phyloP scores from a whole-genome alignment of 2,888 invertebrate genomes.

The Coelinius sp. region DNA sequence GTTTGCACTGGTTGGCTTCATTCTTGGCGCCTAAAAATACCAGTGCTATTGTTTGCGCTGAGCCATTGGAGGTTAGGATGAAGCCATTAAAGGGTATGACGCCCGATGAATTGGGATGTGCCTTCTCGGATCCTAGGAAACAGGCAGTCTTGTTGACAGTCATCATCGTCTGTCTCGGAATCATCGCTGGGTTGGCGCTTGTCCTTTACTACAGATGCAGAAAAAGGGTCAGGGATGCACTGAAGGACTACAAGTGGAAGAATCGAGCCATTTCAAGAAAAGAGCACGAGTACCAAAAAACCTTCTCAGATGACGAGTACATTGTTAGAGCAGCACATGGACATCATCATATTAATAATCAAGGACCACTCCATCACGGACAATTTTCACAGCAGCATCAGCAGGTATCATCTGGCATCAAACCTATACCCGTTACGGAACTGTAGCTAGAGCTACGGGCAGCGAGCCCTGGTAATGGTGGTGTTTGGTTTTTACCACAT shows the following conservation, averaged over 20 bases:
- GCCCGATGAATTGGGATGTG: constrained; percentile 86
- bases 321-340: constrained; percentile 78
- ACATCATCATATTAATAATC: constrained; percentile 72
- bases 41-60: constrained; percentile 80
- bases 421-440: constrained; percentile 90
- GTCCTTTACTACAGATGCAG: constrained; percentile 84
- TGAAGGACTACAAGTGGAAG: constrained; percentile 88
- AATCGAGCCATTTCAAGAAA: constrained; percentile 81
- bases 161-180: constrained; percentile 81
- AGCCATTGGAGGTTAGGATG: constrained; percentile 81
- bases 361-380: constrained; percentile 64
- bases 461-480: constrained; percentile 78
- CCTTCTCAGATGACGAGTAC: constrained; percentile 90
- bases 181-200: constrained; percentile 80
- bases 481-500: constrained; percentile 81
- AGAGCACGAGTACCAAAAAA: constrained; percentile 91
- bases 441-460: constrained; percentile 97
- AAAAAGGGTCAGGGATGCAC: constrained; percentile 83
- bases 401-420: constrained; percentile 68
- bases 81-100: constrained; percentile 76
- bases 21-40: constrained; percentile 80
- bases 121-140: constrained; percentile 83
- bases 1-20: constrained; percentile 84
- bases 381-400: constrained; percentile 67
- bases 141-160: constrained; percentile 86